Evolutionary conservation across 2,888 invertebrate genomes (phyloP), one percentile per base, ranked within the genome.

Genomic region (Aethes cnicana): DNA sequence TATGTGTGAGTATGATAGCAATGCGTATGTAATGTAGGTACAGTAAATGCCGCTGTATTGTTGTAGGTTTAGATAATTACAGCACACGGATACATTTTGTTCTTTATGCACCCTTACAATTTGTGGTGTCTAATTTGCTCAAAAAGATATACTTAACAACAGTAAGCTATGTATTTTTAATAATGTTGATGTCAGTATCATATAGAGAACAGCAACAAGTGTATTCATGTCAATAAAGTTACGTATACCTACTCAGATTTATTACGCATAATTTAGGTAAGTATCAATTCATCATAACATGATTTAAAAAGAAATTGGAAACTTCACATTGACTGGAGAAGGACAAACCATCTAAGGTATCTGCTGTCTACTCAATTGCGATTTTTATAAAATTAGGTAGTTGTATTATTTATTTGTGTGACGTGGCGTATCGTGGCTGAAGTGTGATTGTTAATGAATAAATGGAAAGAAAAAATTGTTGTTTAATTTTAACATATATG

Each of bases 51-150:
- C 72, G 71, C 58, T 72, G 68, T 68, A 64, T 68, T 68, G 74
- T 71, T 67, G 72, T 74, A 66, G 58, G 42, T 58, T 72, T 73
- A 63, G 32, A 63, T 67, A 59, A 69, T 66, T 64, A 66, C 56
- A 63, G 70, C 74, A 75, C 73, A 58, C 60, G 58, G 47, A 49
- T 52, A 58, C 57, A 62, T 52, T 56, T 52, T 55, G 56, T 55
- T 63, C 64, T 61, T 58, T 14, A 58, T 53, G 69, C 72, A 75
- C 74, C 58, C 50, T 53, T 54, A 59, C 62, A 46, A 57, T 54
- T 56, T 48, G 33, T 55, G 59, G 32, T 56, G 60, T 60, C 73
- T 73, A 58, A 72, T 74, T 80, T 82, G 82, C 82, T 82, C 82
- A 82, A 82, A 67, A 65, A 62, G 69, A 72, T 47, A 25, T 20